Percentiles rank a stretch among this genome's conserved stretches.
Evolutionary conservation across 92 coral and sea anemone genomes (phyloP).

Genomic region (Heteractis magnifica): DNA sequence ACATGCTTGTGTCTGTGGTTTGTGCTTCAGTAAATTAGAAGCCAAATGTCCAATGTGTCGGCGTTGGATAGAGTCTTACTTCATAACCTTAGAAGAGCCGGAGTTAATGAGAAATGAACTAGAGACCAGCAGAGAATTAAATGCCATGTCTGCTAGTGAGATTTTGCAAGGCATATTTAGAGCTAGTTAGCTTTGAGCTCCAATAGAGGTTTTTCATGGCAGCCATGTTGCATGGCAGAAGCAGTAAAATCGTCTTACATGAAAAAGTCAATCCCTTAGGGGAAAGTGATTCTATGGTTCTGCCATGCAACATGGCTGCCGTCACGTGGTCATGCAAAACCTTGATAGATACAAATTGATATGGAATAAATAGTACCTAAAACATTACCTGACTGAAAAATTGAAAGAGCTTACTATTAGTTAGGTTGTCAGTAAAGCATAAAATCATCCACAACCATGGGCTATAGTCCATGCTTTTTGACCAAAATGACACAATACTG

Average conservation of each 20-base stretch:
- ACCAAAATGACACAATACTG: too few species aligned
- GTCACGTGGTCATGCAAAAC: too few species aligned
- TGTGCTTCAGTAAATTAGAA: slow-evolving; percentile 63
- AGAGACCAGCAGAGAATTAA: slow-evolving; percentile 69
- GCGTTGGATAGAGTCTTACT: slow-evolving; percentile 72
- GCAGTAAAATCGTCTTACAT: too few species aligned
- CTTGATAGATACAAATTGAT: background rate
- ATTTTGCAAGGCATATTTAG: slow-evolving; percentile 65
- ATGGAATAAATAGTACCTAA: background rate
- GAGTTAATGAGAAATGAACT: slow-evolving; percentile 45
- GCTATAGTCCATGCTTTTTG: too few species aligned
- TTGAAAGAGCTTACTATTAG: too few species aligned
- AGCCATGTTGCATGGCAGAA: too few species aligned
- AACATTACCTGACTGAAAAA: too few species aligned
- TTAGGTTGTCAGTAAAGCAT: too few species aligned
- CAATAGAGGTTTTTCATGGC: background rate
- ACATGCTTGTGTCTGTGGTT: slow-evolving; percentile 91
- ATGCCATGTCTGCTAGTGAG: slow-evolving; percentile 67
- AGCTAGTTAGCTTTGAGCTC: slow-evolving; percentile 38
- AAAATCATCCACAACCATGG: too few species aligned
- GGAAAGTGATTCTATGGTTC: background rate
- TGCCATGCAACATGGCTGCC: too few species aligned
- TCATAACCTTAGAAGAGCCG: slow-evolving; percentile 77
- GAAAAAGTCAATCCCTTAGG: background rate
- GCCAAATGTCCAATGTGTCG: slow-evolving; percentile 93